Evolutionary conservation across 2,113 vertebrate genomes (phyloP), one percentile per base, ranked within the genome.

Genomic region (Porphyrio hochstetteri): DNA sequence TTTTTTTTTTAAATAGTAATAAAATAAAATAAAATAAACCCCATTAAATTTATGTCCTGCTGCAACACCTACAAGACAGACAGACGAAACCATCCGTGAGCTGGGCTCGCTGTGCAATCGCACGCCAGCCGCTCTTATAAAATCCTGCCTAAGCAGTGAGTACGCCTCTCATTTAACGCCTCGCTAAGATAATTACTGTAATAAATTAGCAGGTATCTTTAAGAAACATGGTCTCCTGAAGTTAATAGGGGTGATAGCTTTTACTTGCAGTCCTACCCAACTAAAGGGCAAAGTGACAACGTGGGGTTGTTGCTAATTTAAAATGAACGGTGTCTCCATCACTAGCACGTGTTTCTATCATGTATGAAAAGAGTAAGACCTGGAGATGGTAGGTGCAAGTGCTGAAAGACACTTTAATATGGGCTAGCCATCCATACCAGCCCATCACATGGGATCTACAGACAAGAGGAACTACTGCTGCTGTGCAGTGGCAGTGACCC

Each of bases 51-150:
- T 56, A 74, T 80, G 24, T 64, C 72, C 52, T 13, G 0, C 82
- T 92, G 72, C 90, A 96, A 88, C 90, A 88, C 76, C 93, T 95
- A 92, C 52, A 71, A 91, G 87, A 95, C 84, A 89, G 86, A 93
- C 88, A 93, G 76, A 89, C 42, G 2, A 4, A 84, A n/a, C 17
- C 7, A 7, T 13, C 44, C 2, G 0, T 7, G 60, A 81, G 69
- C 61, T 75, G 3, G 3, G 77, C 61, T 83, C 2, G 5, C 27
- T 0, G 0, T 18, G 53, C 17, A 8, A 63, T 28, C 16, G 0
- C 89, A 56, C 0, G 23, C 82, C 68, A 55, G 61, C 35, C 0
- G 46, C 52, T 88, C 52, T 12, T 7, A 2, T 11, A 63, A 79
- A 95, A 64, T 4, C 7, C 18, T 31, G 21, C 69, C 20, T 7